A percentile compares a stretch with the other conserved stretches of the same genome.
These are phyloP conservation scores for Suricata suricatta DNA, from an alignment of 2,113 vertebrate species.

Conservation along the genomic window DNA sequence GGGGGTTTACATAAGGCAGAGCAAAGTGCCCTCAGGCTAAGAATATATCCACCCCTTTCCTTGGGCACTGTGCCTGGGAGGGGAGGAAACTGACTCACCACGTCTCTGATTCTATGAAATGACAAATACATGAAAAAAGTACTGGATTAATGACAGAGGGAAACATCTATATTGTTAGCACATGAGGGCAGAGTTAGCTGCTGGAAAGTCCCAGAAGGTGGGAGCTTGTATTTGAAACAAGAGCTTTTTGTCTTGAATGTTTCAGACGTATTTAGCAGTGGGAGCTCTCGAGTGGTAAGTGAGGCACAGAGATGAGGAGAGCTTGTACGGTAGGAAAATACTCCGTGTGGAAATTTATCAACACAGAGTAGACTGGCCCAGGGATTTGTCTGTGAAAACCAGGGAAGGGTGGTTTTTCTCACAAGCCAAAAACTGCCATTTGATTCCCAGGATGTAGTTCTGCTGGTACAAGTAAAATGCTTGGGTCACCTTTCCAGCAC, in stretches of 20 bases:
- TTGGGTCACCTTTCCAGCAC: background rate
- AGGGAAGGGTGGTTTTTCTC: background rate
- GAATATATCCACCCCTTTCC: conserved; percentile 60
- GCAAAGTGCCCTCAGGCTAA: conserved; percentile 63
- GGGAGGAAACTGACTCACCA: conserved; percentile 76
- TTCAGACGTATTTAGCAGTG: background rate
- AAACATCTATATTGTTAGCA: conserved; percentile 69
- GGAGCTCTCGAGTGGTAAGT: background rate
- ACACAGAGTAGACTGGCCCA: background rate
- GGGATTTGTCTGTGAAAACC: background rate
- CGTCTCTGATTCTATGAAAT: conserved; percentile 65
- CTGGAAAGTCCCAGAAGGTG: conserved; percentile 7
- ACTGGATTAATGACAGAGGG: conserved; percentile 48
- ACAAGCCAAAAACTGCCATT: background rate
- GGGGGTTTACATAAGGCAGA: conserved; percentile 58
- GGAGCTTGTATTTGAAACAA: conserved; percentile 12
- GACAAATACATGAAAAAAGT: conserved; percentile 58
- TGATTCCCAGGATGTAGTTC: background rate
- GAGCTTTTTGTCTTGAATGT: background rate
- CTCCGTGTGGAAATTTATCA: background rate
- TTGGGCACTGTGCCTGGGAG: conserved; percentile 23
- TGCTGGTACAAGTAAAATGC: background rate
- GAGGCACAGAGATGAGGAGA: background rate
- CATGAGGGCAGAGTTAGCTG: conserved; percentile 16
- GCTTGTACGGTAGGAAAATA: background rate